Evolutionary conservation across 2,113 vertebrate species (phyloP).

Genomic region (Takifugu bimaculatus): DNA sequence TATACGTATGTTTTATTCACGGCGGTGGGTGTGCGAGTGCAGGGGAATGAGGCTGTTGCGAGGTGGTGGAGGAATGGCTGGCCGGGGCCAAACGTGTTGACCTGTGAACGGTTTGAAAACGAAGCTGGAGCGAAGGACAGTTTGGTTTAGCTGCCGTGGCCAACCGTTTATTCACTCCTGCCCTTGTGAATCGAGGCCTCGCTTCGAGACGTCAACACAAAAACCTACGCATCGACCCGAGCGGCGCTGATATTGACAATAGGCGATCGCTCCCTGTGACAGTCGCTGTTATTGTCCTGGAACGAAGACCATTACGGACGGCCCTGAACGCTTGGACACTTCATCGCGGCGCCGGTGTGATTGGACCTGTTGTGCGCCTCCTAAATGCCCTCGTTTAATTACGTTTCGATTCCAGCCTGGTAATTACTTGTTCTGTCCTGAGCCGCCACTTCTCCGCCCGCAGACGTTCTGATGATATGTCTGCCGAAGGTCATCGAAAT

Average conservation of each 20-base stretch:
- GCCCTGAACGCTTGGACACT: slow-evolving; percentile 1
- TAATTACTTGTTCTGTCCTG: slow-evolving; percentile 16
- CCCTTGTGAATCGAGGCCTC: neutral
- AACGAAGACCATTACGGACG: slow-evolving; percentile 5
- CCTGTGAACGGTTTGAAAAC: neutral
- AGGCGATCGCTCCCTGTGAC: neutral
- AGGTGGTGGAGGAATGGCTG: slow-evolving; percentile 11
- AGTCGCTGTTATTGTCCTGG: neutral
- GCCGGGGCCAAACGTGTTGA: slow-evolving; percentile 15
- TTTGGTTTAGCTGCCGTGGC: slow-evolving; percentile 2
- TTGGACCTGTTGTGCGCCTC: slow-evolving; percentile 4
- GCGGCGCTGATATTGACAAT: neutral
- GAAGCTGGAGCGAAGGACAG: neutral
- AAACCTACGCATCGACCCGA: neutral
- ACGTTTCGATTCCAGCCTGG: slow-evolving; percentile 17
- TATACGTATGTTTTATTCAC: slow-evolving; percentile 45
- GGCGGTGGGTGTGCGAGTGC: slow-evolving; percentile 13
- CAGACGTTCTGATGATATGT: neutral
- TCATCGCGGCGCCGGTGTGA: neutral
- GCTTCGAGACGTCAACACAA: neutral
- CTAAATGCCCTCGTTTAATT: slow-evolving; percentile 7
- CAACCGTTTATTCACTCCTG: neutral
- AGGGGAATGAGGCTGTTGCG: slow-evolving; percentile 16
- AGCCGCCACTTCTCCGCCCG: slow-evolving; percentile 5
- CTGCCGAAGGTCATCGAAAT: neutral